A percentile compares a stretch with the other conserved stretches of the same genome.
These are phyloP conservation scores for Diceros bicornis DNA, from an alignment of 2,797 vertebrate genomes.

Conservation along the genomic window DNA sequence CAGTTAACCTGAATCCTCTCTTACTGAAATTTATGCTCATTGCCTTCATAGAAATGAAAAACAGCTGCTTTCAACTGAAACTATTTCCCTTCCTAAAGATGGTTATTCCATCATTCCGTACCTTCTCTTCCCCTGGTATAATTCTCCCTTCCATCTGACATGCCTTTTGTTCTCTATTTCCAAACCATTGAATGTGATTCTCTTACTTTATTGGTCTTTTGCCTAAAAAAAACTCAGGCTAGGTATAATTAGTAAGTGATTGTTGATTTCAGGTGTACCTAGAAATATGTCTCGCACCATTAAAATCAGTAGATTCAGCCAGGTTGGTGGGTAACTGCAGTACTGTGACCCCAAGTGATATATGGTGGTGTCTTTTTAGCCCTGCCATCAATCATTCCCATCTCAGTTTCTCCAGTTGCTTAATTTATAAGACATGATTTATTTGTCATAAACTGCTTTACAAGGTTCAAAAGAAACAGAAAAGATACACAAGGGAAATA, in stretches of 20 bases:
- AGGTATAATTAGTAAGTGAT: slow-evolving; percentile 26
- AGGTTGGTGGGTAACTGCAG: slow-evolving; percentile 4
- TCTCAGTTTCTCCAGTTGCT: neutral
- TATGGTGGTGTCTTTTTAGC: neutral
- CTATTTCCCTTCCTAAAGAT: slow-evolving; percentile 63
- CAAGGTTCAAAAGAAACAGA: slow-evolving; percentile 71
- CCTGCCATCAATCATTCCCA: slow-evolving; percentile 29
- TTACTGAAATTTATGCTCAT: slow-evolving; percentile 63
- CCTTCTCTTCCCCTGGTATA: slow-evolving; percentile 19
- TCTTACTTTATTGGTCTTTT: slow-evolving; percentile 51
- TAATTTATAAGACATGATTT: slow-evolving; percentile 70
- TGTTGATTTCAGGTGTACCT: slow-evolving; percentile 23
- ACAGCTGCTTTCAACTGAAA: slow-evolving; percentile 69
- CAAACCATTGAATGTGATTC: neutral
- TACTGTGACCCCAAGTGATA: slow-evolving; percentile 1
- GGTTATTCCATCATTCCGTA: slow-evolving; percentile 60
- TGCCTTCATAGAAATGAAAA: slow-evolving; percentile 69
- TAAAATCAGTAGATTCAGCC: neutral
- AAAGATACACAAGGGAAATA: slow-evolving; percentile 70
- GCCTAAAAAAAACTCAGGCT: neutral
- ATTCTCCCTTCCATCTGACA: slow-evolving; percentile 42
- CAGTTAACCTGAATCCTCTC: neutral
- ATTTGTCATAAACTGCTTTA: slow-evolving; percentile 65
- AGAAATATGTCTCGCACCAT: slow-evolving; percentile 8
- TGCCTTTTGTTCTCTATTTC: slow-evolving; percentile 25